Base-by-base conservation (phyloP, 2,797 vertebrate species). In the Heterohyrax brucei region DNA sequence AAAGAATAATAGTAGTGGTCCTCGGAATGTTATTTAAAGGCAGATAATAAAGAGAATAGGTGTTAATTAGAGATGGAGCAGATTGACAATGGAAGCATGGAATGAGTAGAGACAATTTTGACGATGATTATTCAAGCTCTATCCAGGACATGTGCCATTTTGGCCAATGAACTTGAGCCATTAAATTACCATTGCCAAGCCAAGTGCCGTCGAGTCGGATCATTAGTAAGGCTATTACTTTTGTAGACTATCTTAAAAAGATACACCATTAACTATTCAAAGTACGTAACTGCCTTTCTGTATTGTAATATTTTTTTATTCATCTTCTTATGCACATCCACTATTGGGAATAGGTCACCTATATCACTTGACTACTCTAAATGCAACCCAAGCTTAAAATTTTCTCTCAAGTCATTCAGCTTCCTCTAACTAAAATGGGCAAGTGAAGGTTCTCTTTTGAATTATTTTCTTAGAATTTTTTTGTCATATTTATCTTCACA, bases 111-210 rank as follows among this genome's bases (percentile, higher is more conserved):
- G 68, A 89, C 81, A 88, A 76, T 10, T 82, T 87, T 62, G 61
- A 24, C 64, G 79, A 73, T 78, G 33, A 80, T 88, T 68, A 80
- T 94, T 26, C 50, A 88, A 88, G 26, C 2, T 82, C 16, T 82
- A 44, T 68, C 30, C 39, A 92, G 28, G 44, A 21, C 79, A 92
- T 68, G 26, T 33, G 53, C 21, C 8, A 64, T 94, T 92, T 87
- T 94, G 46, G 28, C 14, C n/a, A 68, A 26, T 61, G n/a, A 95
- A 73, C 24, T n/a, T 78, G 81, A 44, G 19, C 39, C 50, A 92
- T 89, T 87, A 10, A 96, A 87, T n/a, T 64, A 53, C 46, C 19
- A 87, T n/a, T n/a, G n/a, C n/a, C n/a, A n/a, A n/a, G n/a, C n/a
- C n/a, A n/a, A n/a, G n/a, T n/a, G n/a, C n/a, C n/a, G n/a, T n/a